A percentile compares a stretch with the other conserved stretches of the same genome.
Evolutionary conservation across 2,888 invertebrate species (phyloP).

Genomic region (Balanococcus diminutus): DNA sequence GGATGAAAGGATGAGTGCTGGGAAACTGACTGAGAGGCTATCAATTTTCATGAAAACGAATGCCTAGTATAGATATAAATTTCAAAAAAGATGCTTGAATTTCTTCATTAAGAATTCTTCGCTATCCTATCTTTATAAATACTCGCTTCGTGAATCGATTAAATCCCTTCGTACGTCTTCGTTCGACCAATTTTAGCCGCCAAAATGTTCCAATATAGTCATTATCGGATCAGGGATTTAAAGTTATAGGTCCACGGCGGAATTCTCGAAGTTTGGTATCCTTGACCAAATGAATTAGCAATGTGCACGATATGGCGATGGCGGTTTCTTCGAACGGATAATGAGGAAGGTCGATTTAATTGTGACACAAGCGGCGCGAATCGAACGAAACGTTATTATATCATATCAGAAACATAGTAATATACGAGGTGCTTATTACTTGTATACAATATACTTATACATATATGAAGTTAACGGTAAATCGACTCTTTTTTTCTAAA

Average conservation of each 20-base stretch:
- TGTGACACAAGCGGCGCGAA: conserved; percentile 15
- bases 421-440: too few relatives aligned
- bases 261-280: background rate
- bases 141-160: background rate
- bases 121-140: background rate
- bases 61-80: background rate
- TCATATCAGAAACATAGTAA: background rate
- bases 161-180: background rate
- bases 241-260: background rate
- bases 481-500: background rate
- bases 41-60: background rate
- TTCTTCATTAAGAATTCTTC: background rate
- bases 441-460: background rate
- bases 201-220: background rate
- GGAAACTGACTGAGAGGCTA: background rate
- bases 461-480: background rate
- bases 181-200: background rate
- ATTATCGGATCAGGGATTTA: background rate
- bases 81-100: background rate
- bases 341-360: conserved; percentile 27
- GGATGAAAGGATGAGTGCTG: background rate
- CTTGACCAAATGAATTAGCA: conserved; percentile 23
- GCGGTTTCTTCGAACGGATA: conserved; percentile 10
- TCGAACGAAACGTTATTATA: background rate
- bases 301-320: background rate